Conservation (phyloP, 2,113 vertebrate species). For the Pachycephala philippinensis region DNA sequence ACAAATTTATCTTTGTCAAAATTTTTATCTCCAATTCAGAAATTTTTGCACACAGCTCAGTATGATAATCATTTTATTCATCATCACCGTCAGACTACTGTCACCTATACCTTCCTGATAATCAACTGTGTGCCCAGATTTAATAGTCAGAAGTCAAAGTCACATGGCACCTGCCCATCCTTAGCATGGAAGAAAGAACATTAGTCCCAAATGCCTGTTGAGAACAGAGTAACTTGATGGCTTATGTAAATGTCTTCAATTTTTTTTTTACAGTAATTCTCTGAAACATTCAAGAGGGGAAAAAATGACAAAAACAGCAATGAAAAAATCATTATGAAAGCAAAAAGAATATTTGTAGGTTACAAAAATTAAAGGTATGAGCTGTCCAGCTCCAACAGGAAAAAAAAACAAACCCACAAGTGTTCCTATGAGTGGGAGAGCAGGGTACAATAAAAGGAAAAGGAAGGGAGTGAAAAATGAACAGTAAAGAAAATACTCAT, state of each 20-base stretch:
- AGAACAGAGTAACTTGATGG: not conserved
- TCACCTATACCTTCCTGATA: not conserved
- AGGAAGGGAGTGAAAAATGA: slow-evolving; percentile 19
- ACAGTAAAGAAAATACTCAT: slow-evolving; percentile 44
- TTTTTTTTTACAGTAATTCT: not conserved
- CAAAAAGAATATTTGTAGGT: not conserved
- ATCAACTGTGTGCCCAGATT: not conserved
- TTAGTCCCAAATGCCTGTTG: not conserved
- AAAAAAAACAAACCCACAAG: not conserved
- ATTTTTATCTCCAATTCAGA: not conserved
- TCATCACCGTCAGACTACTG: not conserved
- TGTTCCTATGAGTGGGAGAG: not conserved
- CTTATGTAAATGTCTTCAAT: not conserved
- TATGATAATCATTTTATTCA: not conserved
- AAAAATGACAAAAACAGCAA: not conserved
- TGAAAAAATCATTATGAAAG: not conserved
- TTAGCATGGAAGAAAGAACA: not conserved
- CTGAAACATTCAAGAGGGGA: not conserved
- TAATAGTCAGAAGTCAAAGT: not conserved
- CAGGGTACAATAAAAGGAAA: not conserved
- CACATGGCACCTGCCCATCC: not conserved
- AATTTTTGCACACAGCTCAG: not conserved
- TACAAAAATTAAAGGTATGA: not conserved
- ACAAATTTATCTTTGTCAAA: not conserved
- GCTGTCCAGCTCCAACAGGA: not conserved